Conservation (phyloP, 2,113 vertebrate species). For the Halichoeres trimaculatus region DNA sequence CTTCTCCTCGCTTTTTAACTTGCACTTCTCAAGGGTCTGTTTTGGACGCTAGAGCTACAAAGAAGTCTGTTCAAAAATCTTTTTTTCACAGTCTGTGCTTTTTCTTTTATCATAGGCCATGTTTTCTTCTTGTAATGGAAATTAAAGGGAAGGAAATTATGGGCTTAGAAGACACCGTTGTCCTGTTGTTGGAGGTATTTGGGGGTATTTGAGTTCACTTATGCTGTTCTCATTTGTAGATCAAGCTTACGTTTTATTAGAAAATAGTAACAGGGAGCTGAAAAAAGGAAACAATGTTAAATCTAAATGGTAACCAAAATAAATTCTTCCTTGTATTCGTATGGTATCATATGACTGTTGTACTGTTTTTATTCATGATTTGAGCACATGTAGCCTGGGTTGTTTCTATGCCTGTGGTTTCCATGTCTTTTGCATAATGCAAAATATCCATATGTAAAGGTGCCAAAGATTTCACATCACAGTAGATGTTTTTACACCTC, state of each 20-base stretch:
- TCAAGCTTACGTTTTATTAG: background rate
- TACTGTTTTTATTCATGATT: no score
- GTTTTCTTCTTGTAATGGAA: slow-evolving; percentile 15
- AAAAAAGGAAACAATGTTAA: background rate
- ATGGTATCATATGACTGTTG: no score
- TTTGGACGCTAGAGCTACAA: slow-evolving; percentile 50
- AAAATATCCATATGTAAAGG: no score
- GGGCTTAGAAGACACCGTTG: background rate
- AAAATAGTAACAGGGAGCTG: background rate
- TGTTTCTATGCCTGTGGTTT: no score
- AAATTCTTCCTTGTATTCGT: background rate
- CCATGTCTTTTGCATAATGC: no score
- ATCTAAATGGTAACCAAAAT: background rate
- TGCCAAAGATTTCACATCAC: no score
- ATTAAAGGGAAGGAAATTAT: slow-evolving; percentile 7
- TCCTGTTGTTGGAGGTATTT: slow-evolving; percentile 23
- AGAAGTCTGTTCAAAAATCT: slow-evolving; percentile 40
- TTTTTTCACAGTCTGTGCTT: slow-evolving; percentile 8
- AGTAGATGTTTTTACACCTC: no score
- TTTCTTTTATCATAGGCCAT: slow-evolving; percentile 12
- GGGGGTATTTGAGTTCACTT: background rate
- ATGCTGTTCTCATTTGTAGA: slow-evolving; percentile 19
- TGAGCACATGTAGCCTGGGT: no score
- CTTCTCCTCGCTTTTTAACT: slow-evolving; percentile 58
- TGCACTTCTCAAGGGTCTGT: slow-evolving; percentile 54